Percentiles rank a stretch among this genome's conserved stretches.
These are phyloP conservation scores for Aphelenchoides avenae DNA, from an alignment of 1,140 invertebrate genomes.

Conservation along the genomic window DNA sequence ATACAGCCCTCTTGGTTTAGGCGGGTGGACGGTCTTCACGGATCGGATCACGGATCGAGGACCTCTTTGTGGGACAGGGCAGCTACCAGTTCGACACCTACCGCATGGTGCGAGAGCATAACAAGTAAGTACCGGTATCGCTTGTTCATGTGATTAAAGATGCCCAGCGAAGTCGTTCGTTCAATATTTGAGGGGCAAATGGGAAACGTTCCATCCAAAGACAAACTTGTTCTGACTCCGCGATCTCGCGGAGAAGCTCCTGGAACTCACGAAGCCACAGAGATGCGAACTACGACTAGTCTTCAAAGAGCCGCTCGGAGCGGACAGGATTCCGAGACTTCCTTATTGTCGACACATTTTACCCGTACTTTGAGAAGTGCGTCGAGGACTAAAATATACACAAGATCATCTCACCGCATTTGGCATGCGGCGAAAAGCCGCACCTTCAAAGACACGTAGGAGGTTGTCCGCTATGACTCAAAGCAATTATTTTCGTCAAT, in stretches of 20 bases:
- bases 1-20: conserved; percentile 49
- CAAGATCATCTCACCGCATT: no score
- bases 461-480: no score
- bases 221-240: conserved; percentile 85
- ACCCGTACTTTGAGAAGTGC: no score
- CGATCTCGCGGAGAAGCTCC: conserved; percentile 75
- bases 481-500: no score
- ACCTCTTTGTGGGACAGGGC: conserved; percentile 71
- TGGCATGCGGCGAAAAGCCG: no score
- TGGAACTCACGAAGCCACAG: conserved; percentile 27
- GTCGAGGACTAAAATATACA: no score
- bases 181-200: conserved; percentile 69
- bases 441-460: no score
- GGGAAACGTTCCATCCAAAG: conserved; percentile 73
- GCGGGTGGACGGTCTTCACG: conserved; percentile 70
- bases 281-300: background rate
- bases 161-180: no score
- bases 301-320: conserved; percentile 1
- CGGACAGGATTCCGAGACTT: background rate
- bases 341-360: no score
- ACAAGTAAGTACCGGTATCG: conserved; percentile 67
- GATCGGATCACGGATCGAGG: conserved; percentile 74
- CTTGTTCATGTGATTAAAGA: no score
- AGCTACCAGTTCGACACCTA: conserved; percentile 94
- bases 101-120: conserved; percentile 69